Conservation (phyloP, 2,797 vertebrate genomes). For the Neopelma chrysocephalum region DNA sequence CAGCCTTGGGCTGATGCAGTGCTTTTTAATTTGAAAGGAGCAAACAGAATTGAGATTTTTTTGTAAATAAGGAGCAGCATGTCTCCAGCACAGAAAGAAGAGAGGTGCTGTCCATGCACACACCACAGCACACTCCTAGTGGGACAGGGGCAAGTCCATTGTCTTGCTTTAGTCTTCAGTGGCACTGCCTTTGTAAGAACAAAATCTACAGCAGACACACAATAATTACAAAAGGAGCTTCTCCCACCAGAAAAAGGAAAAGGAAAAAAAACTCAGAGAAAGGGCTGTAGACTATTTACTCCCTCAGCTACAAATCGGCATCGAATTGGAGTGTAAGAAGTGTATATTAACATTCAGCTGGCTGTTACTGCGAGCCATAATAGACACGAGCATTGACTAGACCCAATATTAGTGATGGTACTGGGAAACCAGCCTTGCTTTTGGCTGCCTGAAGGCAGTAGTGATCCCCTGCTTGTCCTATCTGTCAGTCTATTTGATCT, state of each 20-base stretch:
- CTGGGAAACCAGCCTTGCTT: conserved; percentile 76
- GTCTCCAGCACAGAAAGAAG: not conserved
- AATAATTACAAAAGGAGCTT: not conserved
- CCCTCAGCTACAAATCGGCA: not conserved
- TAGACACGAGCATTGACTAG: conserved; percentile 74
- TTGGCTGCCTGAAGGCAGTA: conserved; percentile 81
- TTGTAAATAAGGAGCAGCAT: not conserved
- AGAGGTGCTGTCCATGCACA: not conserved
- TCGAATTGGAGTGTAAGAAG: not conserved
- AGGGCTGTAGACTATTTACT: not conserved
- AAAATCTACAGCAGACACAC: not conserved
- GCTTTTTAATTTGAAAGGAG: not conserved
- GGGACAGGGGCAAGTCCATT: not conserved
- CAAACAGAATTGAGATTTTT: not conserved
- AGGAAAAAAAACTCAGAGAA: not conserved
- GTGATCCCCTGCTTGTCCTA: conserved; percentile 85
- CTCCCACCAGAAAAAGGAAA: not conserved
- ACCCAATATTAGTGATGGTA: conserved; percentile 78
- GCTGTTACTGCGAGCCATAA: conserved; percentile 62
- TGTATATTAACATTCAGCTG: conserved; percentile 47
- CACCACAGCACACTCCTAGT: rapidly evolving
- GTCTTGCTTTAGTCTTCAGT: not conserved
- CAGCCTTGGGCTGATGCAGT: not conserved
- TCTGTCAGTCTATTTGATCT: conserved; percentile 90
- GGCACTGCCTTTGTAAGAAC: not conserved